Evolutionary conservation across 2,888 invertebrate species (phyloP), one percentile per base, ranked within the genome.

Genomic region (Scaptomyza parva): DNA sequence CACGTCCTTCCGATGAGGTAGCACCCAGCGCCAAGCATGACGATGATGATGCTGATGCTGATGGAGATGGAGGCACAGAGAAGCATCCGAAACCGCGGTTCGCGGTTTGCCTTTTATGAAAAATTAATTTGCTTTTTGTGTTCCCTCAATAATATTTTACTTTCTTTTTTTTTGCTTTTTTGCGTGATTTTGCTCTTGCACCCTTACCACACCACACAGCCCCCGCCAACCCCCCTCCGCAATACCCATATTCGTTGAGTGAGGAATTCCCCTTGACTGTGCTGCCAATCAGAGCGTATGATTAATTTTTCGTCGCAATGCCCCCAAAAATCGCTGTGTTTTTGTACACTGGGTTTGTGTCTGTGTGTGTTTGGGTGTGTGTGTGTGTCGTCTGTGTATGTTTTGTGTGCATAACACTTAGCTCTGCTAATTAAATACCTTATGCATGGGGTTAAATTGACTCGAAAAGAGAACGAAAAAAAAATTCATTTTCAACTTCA

Each of bases 261-360:
- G n/a, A 33, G 30, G n/a, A 58, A 54, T 63, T 68, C 85, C 71
- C 68, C 75, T 74, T 74, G 54, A 72, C 65, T 64, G 74, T 70
- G 81, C 81, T 72, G 86, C 70, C 86, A 84, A 86, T 86, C 83
- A 78, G 84, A 81, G 88, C 88, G 88, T 84, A 86, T 88, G 86
- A 84, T 84, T 84, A 86, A 84, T 84, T 88, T 84, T 84, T 88
- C 78, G 86, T 80, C 78, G 55, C 71, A 60, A 47, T 45, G 37
- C 41, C 30, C 50, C 45, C 14, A 6, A 35, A 69, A 48, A 61
- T 70, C 55, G 22, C 2, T 41, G 57, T 11, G n/a, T 40, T 33
- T 11, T 47, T 35, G 28, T 11, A 9, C 18, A n/a, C 2, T 41
- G 57, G 9, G n/a, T 40, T 33, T 11, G 41, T 35, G 28, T 11